Conservation (phyloP, 2,797 vertebrate genomes). For the Tamandua tetradactyla region DNA sequence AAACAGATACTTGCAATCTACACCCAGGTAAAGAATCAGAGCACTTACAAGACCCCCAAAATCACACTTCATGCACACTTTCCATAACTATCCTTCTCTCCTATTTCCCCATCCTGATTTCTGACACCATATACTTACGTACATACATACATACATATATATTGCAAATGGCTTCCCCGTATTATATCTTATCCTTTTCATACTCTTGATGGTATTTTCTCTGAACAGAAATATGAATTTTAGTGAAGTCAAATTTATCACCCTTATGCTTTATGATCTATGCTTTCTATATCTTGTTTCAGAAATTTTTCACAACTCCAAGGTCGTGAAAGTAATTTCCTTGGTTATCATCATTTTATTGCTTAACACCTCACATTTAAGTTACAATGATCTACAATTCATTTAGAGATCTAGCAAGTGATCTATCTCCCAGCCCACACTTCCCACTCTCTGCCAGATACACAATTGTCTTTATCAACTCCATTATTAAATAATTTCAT, state of each 20-base stretch:
- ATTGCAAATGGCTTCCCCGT: neutral
- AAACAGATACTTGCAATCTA: neutral
- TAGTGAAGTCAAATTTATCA: neutral
- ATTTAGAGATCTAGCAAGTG: neutral
- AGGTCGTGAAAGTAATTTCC: neutral
- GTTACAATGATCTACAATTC: neutral
- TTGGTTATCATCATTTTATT: neutral
- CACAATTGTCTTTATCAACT: neutral
- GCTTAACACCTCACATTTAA: neutral
- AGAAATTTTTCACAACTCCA: neutral
- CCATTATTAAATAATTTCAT: neutral
- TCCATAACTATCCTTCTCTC: neutral
- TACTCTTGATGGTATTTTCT: neutral
- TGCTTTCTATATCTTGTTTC: neutral
- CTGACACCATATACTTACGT: too few relatives aligned
- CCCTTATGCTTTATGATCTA: neutral
- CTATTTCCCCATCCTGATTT: too few relatives aligned
- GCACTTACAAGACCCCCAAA: neutral
- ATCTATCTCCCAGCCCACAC: neutral
- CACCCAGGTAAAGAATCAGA: neutral
- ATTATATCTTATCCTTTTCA: neutral
- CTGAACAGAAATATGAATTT: neutral
- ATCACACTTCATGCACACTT: neutral
- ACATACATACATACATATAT: too few relatives aligned
- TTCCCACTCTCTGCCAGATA: neutral